Conservation (phyloP, 2,113 vertebrate genomes). For the Suricata suricatta region DNA sequence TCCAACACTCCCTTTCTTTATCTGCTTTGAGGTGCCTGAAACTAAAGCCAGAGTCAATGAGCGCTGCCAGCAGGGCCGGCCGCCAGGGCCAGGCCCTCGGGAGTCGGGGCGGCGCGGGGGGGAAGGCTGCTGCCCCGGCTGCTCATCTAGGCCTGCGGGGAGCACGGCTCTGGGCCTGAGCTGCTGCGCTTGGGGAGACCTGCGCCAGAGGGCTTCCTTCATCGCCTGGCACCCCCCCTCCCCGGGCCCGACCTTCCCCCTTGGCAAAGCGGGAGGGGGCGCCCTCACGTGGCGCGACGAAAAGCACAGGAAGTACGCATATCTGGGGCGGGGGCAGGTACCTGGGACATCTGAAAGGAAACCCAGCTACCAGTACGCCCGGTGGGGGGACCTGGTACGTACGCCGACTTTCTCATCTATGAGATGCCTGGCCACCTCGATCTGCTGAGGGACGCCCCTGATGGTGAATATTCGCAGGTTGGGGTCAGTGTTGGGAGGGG, state of each 20-base stretch:
- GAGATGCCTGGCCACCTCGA: conserved; percentile 96
- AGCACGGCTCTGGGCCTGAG: not conserved
- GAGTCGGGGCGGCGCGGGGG: not conserved
- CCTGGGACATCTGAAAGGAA: not conserved
- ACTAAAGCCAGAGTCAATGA: conserved; percentile 81
- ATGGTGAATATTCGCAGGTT: conserved; percentile 96
- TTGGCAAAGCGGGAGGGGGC: not conserved
- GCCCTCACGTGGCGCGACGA: not conserved
- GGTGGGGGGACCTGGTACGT: conserved; percentile 79
- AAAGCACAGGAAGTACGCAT: not conserved
- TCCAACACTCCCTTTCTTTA: conserved; percentile 81
- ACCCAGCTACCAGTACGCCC: not conserved
- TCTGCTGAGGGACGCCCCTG: conserved; percentile 94
- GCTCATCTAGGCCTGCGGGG: conserved; percentile 53
- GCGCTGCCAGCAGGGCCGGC: conserved; percentile 43
- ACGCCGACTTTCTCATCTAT: conserved; percentile 99
- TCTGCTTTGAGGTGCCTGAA: conserved; percentile 80
- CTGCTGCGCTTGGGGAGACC: not conserved
- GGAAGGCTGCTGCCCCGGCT: conserved; percentile 2
- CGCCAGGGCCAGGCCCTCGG: not conserved
- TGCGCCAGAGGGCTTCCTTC: conserved; percentile 34
- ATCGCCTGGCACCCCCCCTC: not conserved
- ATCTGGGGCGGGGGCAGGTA: not conserved
- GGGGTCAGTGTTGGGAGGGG: conserved; percentile 96
- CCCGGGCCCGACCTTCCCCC: not conserved